Conservation (phyloP, 2,113 vertebrate species). For the Gobio gobio region DNA sequence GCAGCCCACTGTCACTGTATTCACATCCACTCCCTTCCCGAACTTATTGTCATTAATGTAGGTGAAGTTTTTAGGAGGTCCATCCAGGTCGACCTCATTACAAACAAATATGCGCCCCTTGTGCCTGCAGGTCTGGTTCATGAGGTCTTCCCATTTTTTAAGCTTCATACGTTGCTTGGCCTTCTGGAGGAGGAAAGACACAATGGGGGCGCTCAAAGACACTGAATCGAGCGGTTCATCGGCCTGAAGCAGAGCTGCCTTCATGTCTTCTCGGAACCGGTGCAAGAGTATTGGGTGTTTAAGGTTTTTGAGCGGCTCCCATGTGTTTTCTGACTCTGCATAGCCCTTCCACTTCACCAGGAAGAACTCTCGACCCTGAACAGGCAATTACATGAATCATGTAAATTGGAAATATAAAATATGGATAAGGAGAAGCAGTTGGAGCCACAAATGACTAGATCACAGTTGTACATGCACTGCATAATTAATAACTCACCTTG, state of each 20-base stretch:
- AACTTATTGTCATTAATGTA: slow-evolving; percentile 90
- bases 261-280: slow-evolving; percentile 85
- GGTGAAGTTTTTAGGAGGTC: slow-evolving; percentile 83
- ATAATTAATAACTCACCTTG: slow-evolving; percentile 66
- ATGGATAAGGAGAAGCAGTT: background rate
- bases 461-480: background rate
- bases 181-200: slow-evolving; percentile 78
- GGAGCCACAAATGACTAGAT: background rate
- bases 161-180: slow-evolving; percentile 80
- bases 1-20: slow-evolving; percentile 82
- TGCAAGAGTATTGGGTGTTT: slow-evolving; percentile 82
- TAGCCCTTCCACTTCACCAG: slow-evolving; percentile 89
- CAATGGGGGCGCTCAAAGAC: slow-evolving; percentile 74
- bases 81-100: slow-evolving; percentile 90
- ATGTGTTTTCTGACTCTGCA: slow-evolving; percentile 79
- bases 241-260: slow-evolving; percentile 72
- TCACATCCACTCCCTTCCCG: slow-evolving; percentile 80
- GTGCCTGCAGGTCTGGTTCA: slow-evolving; percentile 84
- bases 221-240: slow-evolving; percentile 66
- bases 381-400: background rate
- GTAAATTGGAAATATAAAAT: background rate
- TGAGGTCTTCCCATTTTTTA: slow-evolving; percentile 78
- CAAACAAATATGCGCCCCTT: slow-evolving; percentile 83
- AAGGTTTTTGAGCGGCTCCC: slow-evolving; percentile 87
- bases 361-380: slow-evolving; percentile 84